Base-by-base conservation (phyloP, 2,888 invertebrate genomes). In the Chesias legatella region DNA sequence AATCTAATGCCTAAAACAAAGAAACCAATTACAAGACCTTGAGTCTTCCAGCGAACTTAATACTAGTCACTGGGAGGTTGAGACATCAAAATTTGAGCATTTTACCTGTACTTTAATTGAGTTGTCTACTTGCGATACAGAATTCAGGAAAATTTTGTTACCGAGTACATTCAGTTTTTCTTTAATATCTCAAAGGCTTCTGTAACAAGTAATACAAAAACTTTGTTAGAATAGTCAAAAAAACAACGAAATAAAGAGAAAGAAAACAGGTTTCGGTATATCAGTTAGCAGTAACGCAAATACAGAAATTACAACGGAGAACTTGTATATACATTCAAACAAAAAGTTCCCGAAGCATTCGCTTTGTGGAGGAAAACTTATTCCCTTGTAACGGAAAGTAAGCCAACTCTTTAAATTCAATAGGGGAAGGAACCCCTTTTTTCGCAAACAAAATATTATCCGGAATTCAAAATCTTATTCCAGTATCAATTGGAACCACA, bases 331-430 rank as follows among this genome's bases (percentile, higher is more conserved):
- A 61, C 53, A 58, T 53, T 63, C 54, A 58, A 67, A 67, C 56
- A 63, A 60, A 56, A 63, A 60, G 56, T 58, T 58, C 55, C 45
- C 56, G 58, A 55, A 60, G 56, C 60, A 63, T 60, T 61, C 49
- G 51, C 55, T 51, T 56, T 53, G 59, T 67, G 56, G 54, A 53
- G 53, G 48, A 60, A 63, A 62, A 63, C 57, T 59, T 68, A 64
- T 67, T 58, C 58, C 48, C 51, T 52, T 51, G 51, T 56, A 51
- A 56, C 48, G 53, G 58, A 59, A 60, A 58, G 53, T 44, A 63
- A 60, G 57, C 56, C 55, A 36, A 43, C 60, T 63, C 58, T 68
- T 72, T 67, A 69, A 69, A 73, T 73, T 73, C 67, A 70, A 73
- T 73, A 60, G 57, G 57, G 59, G 64, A 66, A 56, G 43, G 43